Base-by-base conservation (phyloP, 2,113 vertebrate species). In the Equus przewalskii region DNA sequence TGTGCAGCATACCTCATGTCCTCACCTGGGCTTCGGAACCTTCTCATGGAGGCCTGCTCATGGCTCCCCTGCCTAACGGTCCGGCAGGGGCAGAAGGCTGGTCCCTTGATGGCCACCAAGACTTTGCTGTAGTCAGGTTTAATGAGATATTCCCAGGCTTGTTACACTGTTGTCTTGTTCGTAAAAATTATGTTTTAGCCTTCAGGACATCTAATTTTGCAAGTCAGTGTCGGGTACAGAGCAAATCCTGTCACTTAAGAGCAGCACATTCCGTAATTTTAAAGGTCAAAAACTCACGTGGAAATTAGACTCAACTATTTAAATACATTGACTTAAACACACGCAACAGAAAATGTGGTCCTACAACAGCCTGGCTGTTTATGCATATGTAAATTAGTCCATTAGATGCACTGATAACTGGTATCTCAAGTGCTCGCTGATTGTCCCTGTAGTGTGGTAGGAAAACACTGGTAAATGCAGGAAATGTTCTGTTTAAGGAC, bases 201-300 rank as follows among this genome's bases (percentile, higher is more conserved):
- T 89, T 97, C 92, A 30, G 58, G 95, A 97, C 94, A 97, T 90
- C 73, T 98, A 96, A 97, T 94, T 98, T 97, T 98, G 81, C 91
- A 97, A 90, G 97, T 97, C 92, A 97, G 75, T 80, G 95, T 92
- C 87, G 97, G 97, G 85, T 97, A 96, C 41, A 93, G 92, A 75
- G 91, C 90, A 72, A 95, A 51, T 7, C 96, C 83, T 98, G 97
- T 96, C 98, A 97, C 88, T 96, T 91, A 89, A 26, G 0, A n/a
- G 0, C 36, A 89, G 80, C 26, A 75, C 26, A 93, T 87, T 97
- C 95, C 97, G 83, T 97, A 97, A 91, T 62, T 97, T 81, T 96
- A 98, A 98, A 98, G 95, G 96, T 98, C 97, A 98, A 30, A 84
- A 22, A 67, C 56, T 28, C 58, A 75, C 2, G 26, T 56, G 91